phyloP scores from a whole-genome alignment of 2,888 invertebrate species.

The Cylindroiulus punctatus region DNA sequence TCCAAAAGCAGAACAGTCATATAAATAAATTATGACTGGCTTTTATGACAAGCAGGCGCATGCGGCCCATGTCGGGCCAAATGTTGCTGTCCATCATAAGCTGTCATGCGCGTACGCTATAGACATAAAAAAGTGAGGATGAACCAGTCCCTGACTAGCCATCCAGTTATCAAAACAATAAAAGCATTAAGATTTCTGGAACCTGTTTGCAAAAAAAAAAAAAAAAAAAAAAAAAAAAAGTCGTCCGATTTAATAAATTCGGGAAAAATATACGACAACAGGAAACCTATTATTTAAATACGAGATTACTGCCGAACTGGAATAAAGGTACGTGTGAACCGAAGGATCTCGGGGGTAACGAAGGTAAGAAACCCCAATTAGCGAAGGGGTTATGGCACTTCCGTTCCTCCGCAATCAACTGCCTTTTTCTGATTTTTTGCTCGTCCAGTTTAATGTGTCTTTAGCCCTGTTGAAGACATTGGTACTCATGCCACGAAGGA shows the following conservation, averaged over 20 bases:
- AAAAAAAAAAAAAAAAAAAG: neutral
- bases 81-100: constrained; percentile 6
- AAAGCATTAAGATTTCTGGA: neutral
- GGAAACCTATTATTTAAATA: constrained; percentile 38
- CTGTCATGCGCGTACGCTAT: neutral
- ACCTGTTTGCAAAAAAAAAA: neutral
- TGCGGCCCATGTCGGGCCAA: neutral
- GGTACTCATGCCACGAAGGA: neutral
- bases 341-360: neutral
- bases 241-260: neutral
- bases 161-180: neutral
- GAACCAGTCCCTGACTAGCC: neutral
- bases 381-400: constrained; percentile 1
- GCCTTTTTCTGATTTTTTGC: neutral
- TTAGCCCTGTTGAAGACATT: neutral
- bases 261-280: constrained; percentile 22
- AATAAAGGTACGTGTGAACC: constrained; percentile 12
- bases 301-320: neutral
- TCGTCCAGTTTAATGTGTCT: neutral
- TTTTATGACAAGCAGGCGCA: constrained; percentile 29
- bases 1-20: neutral
- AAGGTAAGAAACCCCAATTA: constrained; percentile 42
- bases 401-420: neutral
- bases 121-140: neutral
- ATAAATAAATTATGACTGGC: constrained; percentile 6